A percentile compares a stretch with the other conserved stretches of the same genome.
Conservation (phyloP, 2,113 vertebrate species). For the Carlito syrichta region DNA sequence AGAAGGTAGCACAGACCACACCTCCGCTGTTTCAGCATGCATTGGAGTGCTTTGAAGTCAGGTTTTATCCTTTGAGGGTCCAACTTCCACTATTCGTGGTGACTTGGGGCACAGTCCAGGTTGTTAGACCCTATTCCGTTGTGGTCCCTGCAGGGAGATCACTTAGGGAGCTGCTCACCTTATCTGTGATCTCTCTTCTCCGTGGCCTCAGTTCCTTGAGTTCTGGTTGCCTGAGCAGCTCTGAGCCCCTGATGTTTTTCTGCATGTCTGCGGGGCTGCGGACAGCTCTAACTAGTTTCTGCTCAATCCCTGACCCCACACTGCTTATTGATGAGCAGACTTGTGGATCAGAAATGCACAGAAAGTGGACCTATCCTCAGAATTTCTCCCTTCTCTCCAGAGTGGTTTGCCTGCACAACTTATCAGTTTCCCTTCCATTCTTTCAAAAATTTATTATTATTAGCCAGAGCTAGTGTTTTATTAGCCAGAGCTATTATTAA, state of each 20-base stretch:
- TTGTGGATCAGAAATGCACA: neutral
- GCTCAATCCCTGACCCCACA: too few species aligned
- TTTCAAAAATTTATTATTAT: too few species aligned
- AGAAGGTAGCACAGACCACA: neutral
- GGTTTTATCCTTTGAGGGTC: too few species aligned
- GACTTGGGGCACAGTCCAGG: neutral
- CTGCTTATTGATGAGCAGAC: neutral
- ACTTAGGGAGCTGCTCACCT: too few species aligned
- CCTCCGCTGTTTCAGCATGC: too few species aligned
- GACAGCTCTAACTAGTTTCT: neutral
- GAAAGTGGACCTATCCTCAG: neutral
- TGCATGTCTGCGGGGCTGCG: neutral
- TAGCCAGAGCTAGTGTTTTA: too few species aligned
- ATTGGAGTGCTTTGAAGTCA: too few species aligned
- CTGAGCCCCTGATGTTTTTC: too few species aligned
- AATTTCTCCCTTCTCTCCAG: neutral
- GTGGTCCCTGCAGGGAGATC: accelerated
- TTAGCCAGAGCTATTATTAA: neutral
- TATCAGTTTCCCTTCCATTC: too few species aligned
- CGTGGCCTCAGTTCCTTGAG: accelerated
- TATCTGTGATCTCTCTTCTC: too few species aligned
- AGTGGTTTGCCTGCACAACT: accelerated
- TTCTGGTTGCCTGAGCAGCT: too few species aligned
- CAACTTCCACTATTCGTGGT: too few species aligned
- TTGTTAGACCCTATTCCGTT: accelerated